These are phyloP conservation scores for Hydropsyche tenuis DNA, from an alignment of 1,140 invertebrate species.

Conservation along the genomic window DNA sequence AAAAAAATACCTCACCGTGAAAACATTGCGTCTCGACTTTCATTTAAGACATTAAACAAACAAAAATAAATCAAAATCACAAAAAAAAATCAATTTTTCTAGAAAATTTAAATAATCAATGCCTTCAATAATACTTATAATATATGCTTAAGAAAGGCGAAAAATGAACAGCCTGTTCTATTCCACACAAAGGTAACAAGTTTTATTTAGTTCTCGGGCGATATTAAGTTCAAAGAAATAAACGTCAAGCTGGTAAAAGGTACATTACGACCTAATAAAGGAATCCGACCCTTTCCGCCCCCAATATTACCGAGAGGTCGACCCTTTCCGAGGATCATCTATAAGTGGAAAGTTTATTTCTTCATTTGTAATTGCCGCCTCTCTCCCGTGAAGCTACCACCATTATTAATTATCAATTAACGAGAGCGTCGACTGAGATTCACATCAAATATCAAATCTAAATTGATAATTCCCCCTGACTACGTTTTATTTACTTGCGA, in stretches of 20 bases:
- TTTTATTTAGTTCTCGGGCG: constrained; percentile 33
- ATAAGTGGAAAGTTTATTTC: constrained; percentile 29
- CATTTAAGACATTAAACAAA: background rate
- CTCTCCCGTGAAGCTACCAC: too few species aligned
- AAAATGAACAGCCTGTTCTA: constrained; percentile 6
- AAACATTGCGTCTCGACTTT: background rate
- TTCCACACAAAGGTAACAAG: constrained; percentile 1
- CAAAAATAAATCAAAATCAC: background rate
- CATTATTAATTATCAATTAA: too few species aligned
- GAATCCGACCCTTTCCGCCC: constrained; percentile 32
- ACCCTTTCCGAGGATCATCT: constrained; percentile 21
- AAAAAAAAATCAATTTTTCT: background rate
- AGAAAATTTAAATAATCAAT: too few species aligned
- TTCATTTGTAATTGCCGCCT: constrained; percentile 13
- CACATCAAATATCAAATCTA: too few species aligned
- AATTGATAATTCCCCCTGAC: too few species aligned
- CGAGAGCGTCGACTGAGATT: too few species aligned
- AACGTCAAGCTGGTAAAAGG: constrained; percentile 40
- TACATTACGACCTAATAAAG: constrained; percentile 42
- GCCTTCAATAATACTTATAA: too few species aligned
- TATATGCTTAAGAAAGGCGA: background rate
- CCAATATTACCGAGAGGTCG: constrained; percentile 14
- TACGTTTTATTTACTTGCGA: too few species aligned
- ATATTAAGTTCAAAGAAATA: constrained; percentile 38
- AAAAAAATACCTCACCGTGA: background rate